Percentiles rank a stretch among this genome's conserved stretches.
Conservation (phyloP, 2,797 vertebrate species). For the Xerus rutilus region DNA sequence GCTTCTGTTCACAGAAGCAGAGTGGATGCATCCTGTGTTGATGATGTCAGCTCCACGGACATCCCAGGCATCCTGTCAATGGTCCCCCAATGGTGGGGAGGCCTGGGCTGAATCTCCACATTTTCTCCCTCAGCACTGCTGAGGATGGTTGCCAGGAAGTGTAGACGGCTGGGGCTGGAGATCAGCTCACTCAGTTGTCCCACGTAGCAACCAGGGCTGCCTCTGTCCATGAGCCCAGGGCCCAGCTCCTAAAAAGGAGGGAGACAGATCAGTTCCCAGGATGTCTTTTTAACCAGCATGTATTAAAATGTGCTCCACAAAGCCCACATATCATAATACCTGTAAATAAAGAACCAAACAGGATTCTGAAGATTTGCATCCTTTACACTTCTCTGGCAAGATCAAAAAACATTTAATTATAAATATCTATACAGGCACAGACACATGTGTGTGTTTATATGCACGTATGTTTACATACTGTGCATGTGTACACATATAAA, state of each 20-base stretch:
- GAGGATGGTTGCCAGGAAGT: neutral
- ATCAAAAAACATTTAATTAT: neutral
- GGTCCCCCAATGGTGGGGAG: neutral
- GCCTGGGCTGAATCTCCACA: neutral
- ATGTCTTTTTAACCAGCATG: neutral
- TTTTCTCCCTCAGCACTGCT: too few relatives aligned
- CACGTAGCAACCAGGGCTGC: neutral
- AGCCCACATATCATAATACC: neutral
- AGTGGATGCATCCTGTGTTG: neutral
- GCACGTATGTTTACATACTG: neutral
- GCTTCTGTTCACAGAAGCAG: neutral
- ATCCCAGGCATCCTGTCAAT: neutral
- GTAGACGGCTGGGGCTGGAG: neutral
- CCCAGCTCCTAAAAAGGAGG: neutral
- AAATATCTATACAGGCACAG: neutral
- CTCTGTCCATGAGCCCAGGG: neutral
- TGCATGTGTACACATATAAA: neutral
- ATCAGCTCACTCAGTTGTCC: neutral
- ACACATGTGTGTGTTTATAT: neutral
- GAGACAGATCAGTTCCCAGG: neutral
- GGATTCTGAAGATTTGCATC: neutral
- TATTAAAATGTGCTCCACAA: neutral
- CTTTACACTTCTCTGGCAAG: neutral
- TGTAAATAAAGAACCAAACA: neutral
- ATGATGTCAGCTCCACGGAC: neutral